Base-by-base conservation (phyloP, 2,113 vertebrate genomes). In the Ptyas mucosa region DNA sequence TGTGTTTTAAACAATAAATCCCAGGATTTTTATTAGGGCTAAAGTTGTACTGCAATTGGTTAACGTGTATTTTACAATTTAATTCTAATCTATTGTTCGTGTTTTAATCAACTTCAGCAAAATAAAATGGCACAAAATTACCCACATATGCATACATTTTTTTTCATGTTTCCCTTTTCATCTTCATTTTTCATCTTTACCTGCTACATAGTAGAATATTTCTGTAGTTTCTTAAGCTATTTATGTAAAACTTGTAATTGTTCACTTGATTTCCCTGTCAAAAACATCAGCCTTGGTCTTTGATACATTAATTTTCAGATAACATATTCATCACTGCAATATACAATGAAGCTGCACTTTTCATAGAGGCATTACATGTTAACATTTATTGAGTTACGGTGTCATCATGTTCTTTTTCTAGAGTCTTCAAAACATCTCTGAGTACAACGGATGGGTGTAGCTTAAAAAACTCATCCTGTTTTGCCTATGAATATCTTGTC, bases 1-100 rank as follows among this genome's bases (percentile, higher is more conserved):
- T 96, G 61, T 49, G 69, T 23, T 64, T 69, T 96, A 96, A 93
- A 95, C 89, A 93, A 93, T 95, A 95, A 96, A 96, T 95, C 95
- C 94, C 49, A 96, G 95, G 69, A 85, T 91, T 92, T 92, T 86
- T 64, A n/a, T 49, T 57, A 81, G 24, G 11, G 8, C 21, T 86
- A 23, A 90, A 86, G 9, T 87, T 89, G 34, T 69, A 88, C 34
- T 21, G 18, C 34, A 43, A 21, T 81, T 21, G 34, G 75, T 81
- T 81, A 81, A 81, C 3, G 9, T 81, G 7, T 81, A 81, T 39
- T 81, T 43, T 81, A 81, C 18, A 43, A 81, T 81, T 81, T 21
- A 81, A 39, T 81, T 21, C 7, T 43, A 81, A 81, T 43, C 75
- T 7, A 81, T 81, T 81, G 75, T 81, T 81, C 18, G 43, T 81